Base-by-base conservation (phyloP, 2,113 vertebrate species). In the Typhlomys cinereus region DNA sequence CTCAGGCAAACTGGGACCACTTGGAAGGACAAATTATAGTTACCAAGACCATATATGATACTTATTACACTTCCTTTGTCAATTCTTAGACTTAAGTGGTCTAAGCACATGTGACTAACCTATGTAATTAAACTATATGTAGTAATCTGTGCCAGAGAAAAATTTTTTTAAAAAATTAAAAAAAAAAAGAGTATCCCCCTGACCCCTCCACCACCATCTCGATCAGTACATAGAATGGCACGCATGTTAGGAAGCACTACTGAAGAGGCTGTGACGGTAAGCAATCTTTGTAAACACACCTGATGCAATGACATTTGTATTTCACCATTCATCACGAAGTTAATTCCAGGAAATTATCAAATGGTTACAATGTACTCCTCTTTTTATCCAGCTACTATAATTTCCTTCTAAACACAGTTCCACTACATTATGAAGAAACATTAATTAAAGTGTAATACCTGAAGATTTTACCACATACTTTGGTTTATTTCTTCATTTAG, bases 131-230 rank as follows among this genome's bases (percentile, higher is more conserved):
- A n/a, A n/a, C n/a, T 84, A 57, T 34, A 61, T 29, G 62, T 2
- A 73, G 18, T 39, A 83, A 75, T 48, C 80, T n/a, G 84, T 91
- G 36, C 7, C 34, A 93, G 59, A 76, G 96, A 95, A 90, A 79
- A 75, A 90, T 9, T 46, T 73, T n/a, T n/a, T n/a, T n/a, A n/a
- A 9, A n/a, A 81, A 46, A 39, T n/a, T 25, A 31, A 91, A 75
- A 61, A n/a, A 61, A n/a, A 74, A 78, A 69, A 29, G 39, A 67
- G 57, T 27, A 78, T n/a, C 21, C 5, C 46, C 52, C 52, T 31
- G 7, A 79, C n/a, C 13, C 36, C 64, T 39, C 80, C 73, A n/a
- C 71, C 41, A 81, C n/a, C n/a, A n/a, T n/a, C n/a, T n/a, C n/a
- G 48, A 81, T 1, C 62, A 46, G 39, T 34, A 39, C 44, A 81